phyloP scores from a whole-genome alignment of 2,113 vertebrate genomes.

The Thermophis baileyi region DNA sequence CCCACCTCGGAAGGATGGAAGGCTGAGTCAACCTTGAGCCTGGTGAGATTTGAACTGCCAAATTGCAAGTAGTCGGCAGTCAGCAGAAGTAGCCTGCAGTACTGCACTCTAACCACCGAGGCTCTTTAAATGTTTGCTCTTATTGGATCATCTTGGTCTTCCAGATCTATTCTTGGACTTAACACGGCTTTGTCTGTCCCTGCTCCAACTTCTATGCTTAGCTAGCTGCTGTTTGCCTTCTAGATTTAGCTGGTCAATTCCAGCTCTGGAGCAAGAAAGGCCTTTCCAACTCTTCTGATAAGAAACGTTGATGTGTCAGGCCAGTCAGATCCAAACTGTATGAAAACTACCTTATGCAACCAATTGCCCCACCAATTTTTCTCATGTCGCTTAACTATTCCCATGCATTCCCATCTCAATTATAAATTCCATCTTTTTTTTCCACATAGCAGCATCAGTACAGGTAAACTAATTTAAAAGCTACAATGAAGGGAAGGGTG shows the following conservation, averaged over 20 bases:
- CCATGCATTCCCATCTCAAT: neutral
- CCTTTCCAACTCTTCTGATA: neutral
- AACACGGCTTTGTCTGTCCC: neutral
- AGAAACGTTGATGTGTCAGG: neutral
- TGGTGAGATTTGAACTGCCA: too few species aligned
- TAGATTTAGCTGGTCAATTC: neutral
- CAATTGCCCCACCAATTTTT: neutral
- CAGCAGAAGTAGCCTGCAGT: too few species aligned
- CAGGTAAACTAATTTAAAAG: neutral
- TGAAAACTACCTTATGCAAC: neutral
- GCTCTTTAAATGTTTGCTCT: neutral
- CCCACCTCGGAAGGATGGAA: too few species aligned
- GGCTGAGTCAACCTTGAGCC: too few species aligned
- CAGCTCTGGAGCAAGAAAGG: neutral
- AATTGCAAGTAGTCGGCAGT: too few species aligned
- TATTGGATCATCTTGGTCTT: neutral
- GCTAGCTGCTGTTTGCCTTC: neutral
- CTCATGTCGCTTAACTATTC: neutral
- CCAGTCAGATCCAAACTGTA: neutral
- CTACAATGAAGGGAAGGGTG: neutral
- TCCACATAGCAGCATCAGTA: neutral
- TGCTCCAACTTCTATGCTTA: neutral
- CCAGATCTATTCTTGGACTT: neutral
- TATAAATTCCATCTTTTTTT: neutral
- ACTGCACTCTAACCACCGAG: too few species aligned